Percentiles rank a stretch among this genome's conserved stretches.
Evolutionary conservation across 1,140 invertebrate species (phyloP).

Genomic region (Micrasema minimum): DNA sequence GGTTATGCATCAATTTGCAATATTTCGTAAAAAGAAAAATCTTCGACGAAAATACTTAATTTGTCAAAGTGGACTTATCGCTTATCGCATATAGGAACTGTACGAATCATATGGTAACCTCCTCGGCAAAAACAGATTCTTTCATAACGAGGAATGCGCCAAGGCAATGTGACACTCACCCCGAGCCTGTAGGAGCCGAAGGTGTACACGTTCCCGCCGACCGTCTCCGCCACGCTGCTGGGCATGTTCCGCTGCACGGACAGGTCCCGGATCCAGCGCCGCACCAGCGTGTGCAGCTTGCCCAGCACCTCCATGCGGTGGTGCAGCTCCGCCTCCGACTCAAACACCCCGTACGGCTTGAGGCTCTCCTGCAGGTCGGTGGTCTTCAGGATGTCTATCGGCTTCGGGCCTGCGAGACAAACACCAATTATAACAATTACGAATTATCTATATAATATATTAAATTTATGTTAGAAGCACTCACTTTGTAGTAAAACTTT

Average conservation of each 20-base stretch:
- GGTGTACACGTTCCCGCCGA: conserved; percentile 98
- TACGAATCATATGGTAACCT: no score
- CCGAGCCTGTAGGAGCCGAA: conserved; percentile 95
- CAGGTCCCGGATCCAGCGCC: conserved; percentile 92
- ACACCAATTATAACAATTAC: no score
- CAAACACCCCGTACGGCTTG: conserved; percentile 90
- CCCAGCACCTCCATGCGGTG: conserved; percentile 87
- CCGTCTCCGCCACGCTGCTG: conserved; percentile 81
- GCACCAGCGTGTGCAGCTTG: conserved; percentile 89
- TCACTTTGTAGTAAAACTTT: no score
- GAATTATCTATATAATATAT: no score
- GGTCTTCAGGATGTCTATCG: conserved; percentile 84
- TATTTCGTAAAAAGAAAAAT: no score
- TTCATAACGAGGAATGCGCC: no score
- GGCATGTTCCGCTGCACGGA: conserved; percentile 92
- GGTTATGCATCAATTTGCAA: no score
- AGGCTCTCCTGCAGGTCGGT: conserved; percentile 85
- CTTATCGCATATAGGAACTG: no score
- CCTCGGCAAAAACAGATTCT: no score
- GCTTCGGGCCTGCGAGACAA: conserved; percentile 74
- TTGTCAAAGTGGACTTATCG: no score
- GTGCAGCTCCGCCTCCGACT: conserved; percentile 89
- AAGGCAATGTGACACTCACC: conserved; percentile 64
- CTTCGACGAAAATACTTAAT: no score
- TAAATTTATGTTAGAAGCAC: no score